A percentile compares a stretch with the other conserved stretches of the same genome.
phyloP scores from a whole-genome alignment of 2,113 vertebrate genomes.

The Gobiocypris rarus region DNA sequence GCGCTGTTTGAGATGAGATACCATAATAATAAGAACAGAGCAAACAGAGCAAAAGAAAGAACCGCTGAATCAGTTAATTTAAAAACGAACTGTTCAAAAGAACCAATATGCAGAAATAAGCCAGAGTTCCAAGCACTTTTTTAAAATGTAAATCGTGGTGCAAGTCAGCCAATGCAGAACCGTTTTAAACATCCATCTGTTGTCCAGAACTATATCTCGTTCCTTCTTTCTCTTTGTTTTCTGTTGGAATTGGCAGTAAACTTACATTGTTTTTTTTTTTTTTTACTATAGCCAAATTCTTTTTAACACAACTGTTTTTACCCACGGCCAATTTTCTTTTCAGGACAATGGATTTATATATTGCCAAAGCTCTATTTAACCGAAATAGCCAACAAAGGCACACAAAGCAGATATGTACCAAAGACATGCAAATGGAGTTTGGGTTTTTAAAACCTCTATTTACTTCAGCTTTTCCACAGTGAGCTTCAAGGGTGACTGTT shows the following conservation, averaged over 20 bases:
- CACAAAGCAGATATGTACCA: slow-evolving; percentile 27
- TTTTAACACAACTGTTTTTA: not conserved
- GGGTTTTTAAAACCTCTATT: slow-evolving; percentile 25
- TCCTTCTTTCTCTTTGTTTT: slow-evolving; percentile 29
- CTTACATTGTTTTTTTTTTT: not conserved
- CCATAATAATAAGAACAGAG: too few relatives aligned
- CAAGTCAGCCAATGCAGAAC: not conserved
- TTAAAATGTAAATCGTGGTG: not conserved
- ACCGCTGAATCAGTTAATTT: not conserved
- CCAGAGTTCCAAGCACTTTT: not conserved
- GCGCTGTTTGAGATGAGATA: too few relatives aligned
- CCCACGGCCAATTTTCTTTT: slow-evolving; percentile 1
- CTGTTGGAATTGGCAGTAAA: slow-evolving; percentile 7
- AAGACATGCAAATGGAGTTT: slow-evolving; percentile 17
- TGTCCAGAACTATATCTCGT: slow-evolving; percentile 36
- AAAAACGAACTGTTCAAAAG: not conserved
- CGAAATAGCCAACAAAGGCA: slow-evolving; percentile 22
- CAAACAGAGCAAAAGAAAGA: too few relatives aligned
- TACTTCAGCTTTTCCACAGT: slow-evolving; percentile 22
- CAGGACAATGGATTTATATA: not conserved
- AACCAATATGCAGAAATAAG: not conserved
- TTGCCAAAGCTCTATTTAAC: not conserved
- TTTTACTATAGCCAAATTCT: slow-evolving; percentile 2
- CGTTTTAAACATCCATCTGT: slow-evolving; percentile 36
- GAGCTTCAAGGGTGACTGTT: not conserved